Percentiles rank a stretch among this genome's conserved stretches.
These are phyloP conservation scores for Ranitomeya variabilis DNA, from an alignment of 2,113 vertebrate species.

Conservation along the genomic window DNA sequence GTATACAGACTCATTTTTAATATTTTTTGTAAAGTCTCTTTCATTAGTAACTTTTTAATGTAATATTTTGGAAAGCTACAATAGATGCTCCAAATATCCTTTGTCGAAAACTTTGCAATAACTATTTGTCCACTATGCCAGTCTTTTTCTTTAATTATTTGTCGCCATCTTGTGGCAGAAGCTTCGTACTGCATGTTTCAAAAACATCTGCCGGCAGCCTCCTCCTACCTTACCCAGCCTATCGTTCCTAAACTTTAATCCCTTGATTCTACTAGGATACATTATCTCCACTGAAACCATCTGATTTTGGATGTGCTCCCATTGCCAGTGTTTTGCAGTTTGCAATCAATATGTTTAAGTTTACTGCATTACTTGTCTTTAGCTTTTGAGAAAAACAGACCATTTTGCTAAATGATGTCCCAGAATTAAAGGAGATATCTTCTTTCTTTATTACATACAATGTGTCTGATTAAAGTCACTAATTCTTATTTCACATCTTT, in stretches of 20 bases:
- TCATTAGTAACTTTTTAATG: too few relatives aligned
- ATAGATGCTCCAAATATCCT: too few relatives aligned
- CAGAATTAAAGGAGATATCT: background rate
- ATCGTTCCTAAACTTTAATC: background rate
- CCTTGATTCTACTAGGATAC: background rate
- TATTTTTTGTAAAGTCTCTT: too few relatives aligned
- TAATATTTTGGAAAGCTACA: too few relatives aligned
- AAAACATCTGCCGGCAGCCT: background rate
- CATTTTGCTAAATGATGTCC: background rate
- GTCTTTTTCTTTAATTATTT: background rate
- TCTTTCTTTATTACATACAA: background rate
- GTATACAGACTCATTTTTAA: too few relatives aligned
- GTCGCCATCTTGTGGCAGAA: conserved; percentile 9
- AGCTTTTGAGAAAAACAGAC: background rate
- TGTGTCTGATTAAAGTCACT: background rate
- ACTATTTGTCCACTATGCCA: too few relatives aligned
- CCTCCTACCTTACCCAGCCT: background rate
- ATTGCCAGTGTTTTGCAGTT: conserved; percentile 29
- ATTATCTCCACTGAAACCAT: conserved; percentile 5
- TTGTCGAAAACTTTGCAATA: too few relatives aligned
- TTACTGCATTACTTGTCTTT: background rate
- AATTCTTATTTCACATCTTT: too few relatives aligned
- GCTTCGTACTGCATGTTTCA: background rate
- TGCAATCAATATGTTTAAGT: background rate
- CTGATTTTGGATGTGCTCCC: conserved; percentile 47